Percentiles rank a stretch among this genome's conserved stretches.
Conservation (phyloP, 2,888 invertebrate genomes). For the Stenoptilia bipunctidactyla region DNA sequence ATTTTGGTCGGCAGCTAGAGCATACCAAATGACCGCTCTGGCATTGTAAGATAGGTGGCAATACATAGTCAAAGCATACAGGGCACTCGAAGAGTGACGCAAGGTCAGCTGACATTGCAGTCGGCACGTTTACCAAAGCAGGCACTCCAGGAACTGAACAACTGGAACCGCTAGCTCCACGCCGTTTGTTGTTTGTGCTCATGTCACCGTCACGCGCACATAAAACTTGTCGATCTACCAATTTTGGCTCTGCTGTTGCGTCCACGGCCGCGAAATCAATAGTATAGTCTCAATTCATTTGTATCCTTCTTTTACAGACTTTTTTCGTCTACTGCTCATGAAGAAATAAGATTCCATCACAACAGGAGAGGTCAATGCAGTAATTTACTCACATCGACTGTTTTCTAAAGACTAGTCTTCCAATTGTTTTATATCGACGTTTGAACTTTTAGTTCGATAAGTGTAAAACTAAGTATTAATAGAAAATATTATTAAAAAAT, state of each 20-base stretch:
- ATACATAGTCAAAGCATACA: conserved; percentile 99
- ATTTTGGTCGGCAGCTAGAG: conserved; percentile 95
- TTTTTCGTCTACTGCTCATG: conserved; percentile 45
- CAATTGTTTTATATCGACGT: no score
- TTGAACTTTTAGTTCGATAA: no score
- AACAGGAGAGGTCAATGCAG: conserved; percentile 39
- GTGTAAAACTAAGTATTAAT: no score
- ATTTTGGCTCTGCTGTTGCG: conserved; percentile 20
- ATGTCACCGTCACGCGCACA: conserved; percentile 65
- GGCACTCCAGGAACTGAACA: conserved; percentile 65
- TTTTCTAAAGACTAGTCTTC: no score
- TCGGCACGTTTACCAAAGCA: conserved; percentile 69
- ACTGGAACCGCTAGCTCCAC: conserved; percentile 68
- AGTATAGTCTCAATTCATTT: conserved; percentile 36
- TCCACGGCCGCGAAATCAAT: not conserved
- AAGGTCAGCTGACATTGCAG: conserved; percentile 85
- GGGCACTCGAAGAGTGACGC: conserved; percentile 95
- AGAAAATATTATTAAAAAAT: no score
- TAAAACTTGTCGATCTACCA: conserved; percentile 48
- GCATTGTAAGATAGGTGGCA: conserved; percentile 98
- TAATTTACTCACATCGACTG: conserved; percentile 18
- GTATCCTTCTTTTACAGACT: conserved; percentile 52
- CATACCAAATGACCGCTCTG: conserved; percentile 99
- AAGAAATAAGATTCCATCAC: conserved; percentile 58
- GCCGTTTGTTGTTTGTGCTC: conserved; percentile 69